Evolutionary conservation across 2,888 invertebrate genomes (phyloP).

Genomic region (Mactromeris polynyma): DNA sequence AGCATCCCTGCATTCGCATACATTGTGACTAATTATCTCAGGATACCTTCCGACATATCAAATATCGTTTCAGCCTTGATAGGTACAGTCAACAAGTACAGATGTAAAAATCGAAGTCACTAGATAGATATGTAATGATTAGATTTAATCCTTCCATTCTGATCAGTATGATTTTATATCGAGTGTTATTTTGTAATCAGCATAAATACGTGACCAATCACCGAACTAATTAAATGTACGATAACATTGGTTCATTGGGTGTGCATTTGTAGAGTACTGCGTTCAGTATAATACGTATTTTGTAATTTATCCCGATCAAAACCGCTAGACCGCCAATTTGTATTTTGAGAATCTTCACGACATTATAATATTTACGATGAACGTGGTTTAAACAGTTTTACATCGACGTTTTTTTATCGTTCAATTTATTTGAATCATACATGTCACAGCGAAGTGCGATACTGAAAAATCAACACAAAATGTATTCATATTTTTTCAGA

Average conservation of each 20-base stretch:
- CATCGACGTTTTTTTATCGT: too few species aligned
- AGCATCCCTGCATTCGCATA: not conserved
- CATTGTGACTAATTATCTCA: not conserved
- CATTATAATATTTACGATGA: too few species aligned
- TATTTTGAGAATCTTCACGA: too few species aligned
- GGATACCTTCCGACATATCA: not conserved
- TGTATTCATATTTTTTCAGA: too few species aligned
- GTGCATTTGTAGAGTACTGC: not conserved
- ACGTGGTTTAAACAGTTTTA: too few species aligned
- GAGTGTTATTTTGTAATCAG: not conserved
- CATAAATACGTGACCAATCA: not conserved
- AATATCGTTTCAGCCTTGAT: not conserved
- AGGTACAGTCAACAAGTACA: not conserved
- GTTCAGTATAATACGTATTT: too few species aligned
- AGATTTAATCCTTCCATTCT: not conserved
- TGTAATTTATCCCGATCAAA: too few species aligned
- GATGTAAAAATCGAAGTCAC: not conserved
- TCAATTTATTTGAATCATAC: too few species aligned
- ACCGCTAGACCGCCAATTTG: too few species aligned
- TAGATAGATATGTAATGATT: not conserved
- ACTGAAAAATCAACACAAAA: too few species aligned
- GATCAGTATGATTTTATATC: not conserved
- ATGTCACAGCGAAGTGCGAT: too few species aligned
- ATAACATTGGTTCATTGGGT: not conserved
- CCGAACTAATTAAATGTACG: not conserved